Evolutionary conservation across 1,140 invertebrate genomes (phyloP), one percentile per base, ranked within the genome.

Genomic region (Branchinecta lindahli): DNA sequence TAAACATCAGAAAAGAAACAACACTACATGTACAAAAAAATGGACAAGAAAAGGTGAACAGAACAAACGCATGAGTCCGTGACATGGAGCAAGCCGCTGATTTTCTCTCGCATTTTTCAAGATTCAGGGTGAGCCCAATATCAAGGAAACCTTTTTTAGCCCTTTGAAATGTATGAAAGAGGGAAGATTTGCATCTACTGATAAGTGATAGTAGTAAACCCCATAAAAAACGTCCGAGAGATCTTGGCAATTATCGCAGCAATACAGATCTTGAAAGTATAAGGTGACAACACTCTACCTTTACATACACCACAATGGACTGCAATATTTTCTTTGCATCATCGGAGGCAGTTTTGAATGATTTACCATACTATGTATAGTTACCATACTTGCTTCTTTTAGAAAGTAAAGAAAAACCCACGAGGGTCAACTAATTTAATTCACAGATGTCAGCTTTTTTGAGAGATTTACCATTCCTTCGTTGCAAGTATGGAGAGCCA

Each of bases 251-350:
- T n/a, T n/a, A n/a, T n/a, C n/a, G n/a, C n/a, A 52, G 47, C 47
- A 52, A 52, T 52, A 52, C 47, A 52, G 9, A 52, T 9, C 47
- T 52, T 52, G 47, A 52, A 52, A 52, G n/a, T 52, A 52, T n/a
- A 52, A 52, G 47, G 47, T 52, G 47, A 52, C 47, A 52, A 52
- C 47, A 52, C n/a, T 52, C 47, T n/a, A 52, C 47, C 47, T 52
- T n/a, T 9, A 52, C 47, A n/a, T 52, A 52, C 9, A 52, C 47
- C 47, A 52, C 47, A 52, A 52, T 52, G 47, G 47, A 52, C 47
- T 52, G 47, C 47, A 52, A 52, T 52, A n/a, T 52, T 52, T 52
- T n/a, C n/a, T 52, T n/a, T n/a, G n/a, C n/a, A n/a, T n/a, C n/a
- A n/a, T n/a, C n/a, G n/a, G n/a, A n/a, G n/a, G 33, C 33, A 33